Evolutionary conservation across 2,888 invertebrate species (phyloP).

Genomic region (Synanthedon andrenaeformis): DNA sequence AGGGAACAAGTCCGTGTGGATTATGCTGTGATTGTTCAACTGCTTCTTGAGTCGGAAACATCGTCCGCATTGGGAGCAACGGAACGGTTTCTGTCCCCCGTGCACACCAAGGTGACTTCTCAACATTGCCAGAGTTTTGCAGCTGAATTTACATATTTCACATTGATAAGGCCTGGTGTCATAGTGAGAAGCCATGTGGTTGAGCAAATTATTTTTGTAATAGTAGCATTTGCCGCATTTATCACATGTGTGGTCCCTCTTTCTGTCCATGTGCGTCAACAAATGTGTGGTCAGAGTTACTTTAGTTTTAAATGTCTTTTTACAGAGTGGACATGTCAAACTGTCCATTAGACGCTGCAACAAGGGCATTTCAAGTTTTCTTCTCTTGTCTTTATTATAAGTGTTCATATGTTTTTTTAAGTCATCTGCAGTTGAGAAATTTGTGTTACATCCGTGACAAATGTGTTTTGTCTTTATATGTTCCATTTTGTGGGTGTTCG

Average conservation of each 20-base stretch:
- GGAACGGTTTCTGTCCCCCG: constrained; percentile 27
- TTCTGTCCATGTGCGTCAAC: constrained; percentile 62
- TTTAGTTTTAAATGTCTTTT: constrained; percentile 33
- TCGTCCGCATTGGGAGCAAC: constrained; percentile 36
- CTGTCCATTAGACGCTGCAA: constrained; percentile 15
- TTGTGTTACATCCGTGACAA: constrained; percentile 38
- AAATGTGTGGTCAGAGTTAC: constrained; percentile 57
- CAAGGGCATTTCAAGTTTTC: constrained; percentile 10
- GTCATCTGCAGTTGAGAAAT: constrained; percentile 24
- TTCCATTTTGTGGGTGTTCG: constrained; percentile 17
- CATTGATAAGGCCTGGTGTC: constrained; percentile 40
- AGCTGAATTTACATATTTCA: constrained; percentile 40
- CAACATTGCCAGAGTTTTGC: constrained; percentile 27
- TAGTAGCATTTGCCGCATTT: constrained; percentile 42
- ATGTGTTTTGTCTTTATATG: constrained; percentile 23
- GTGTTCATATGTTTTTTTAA: constrained; percentile 23
- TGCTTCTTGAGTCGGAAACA: constrained; percentile 30
- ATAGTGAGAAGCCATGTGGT: constrained; percentile 35
- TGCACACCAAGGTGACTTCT: constrained; percentile 33
- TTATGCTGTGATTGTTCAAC: constrained; percentile 74
- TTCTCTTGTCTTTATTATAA: constrained; percentile 25
- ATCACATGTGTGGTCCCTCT: constrained; percentile 41
- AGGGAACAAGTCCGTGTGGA: constrained; percentile 79
- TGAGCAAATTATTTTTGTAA: constrained; percentile 26
- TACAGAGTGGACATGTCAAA: constrained; percentile 34